phyloP scores from a whole-genome alignment of 2,113 vertebrate species.

The Antidorcas marsupialis region DNA sequence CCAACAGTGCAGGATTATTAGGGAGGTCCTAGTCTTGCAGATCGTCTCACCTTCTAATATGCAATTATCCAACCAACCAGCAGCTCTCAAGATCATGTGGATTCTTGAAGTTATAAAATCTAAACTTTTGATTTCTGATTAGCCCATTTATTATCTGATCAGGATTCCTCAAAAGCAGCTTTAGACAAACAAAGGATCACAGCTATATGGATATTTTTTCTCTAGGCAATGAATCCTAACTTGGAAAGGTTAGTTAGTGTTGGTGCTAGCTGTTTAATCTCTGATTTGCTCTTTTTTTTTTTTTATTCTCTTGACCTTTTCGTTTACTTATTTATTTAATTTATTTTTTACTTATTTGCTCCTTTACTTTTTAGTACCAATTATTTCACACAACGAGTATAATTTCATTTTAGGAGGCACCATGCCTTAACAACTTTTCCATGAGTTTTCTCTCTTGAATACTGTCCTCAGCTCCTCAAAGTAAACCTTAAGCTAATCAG shows the following conservation, averaged over 20 bases:
- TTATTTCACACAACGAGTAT: neutral
- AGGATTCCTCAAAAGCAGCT: neutral
- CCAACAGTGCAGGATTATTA: neutral
- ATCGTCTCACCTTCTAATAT: neutral
- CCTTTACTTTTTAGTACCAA: neutral
- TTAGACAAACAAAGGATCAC: neutral
- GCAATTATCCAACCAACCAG: neutral
- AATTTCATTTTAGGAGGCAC: constrained; percentile 6
- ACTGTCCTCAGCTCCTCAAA: neutral
- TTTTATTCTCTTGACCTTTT: neutral
- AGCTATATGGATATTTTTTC: neutral
- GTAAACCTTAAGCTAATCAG: neutral
- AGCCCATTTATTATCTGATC: neutral
- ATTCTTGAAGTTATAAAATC: neutral
- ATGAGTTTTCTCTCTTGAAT: neutral
- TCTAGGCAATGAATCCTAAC: neutral
- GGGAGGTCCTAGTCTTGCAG: neutral
- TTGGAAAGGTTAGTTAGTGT: neutral
- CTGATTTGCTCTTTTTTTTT: neutral
- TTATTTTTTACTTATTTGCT: neutral
- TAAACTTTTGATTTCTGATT: neutral
- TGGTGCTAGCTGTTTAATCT: neutral
- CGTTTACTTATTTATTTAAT: neutral
- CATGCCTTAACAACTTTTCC: constrained; percentile 1
- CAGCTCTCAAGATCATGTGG: neutral